phyloP scores from a whole-genome alignment of 2,888 invertebrate genomes.

The Spatulosminthurus flaviceps region DNA sequence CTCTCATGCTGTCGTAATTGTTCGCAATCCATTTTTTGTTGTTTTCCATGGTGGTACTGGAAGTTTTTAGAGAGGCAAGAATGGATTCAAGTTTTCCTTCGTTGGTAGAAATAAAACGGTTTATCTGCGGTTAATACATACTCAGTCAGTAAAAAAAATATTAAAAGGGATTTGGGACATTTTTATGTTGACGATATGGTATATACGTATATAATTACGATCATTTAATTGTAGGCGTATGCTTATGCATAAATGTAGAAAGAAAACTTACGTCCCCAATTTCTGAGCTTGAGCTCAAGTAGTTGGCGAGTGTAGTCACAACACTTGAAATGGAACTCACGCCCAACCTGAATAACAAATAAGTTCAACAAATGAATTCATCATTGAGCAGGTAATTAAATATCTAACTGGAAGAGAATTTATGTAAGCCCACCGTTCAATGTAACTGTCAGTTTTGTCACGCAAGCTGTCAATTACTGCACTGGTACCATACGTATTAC shows the following conservation, averaged over 20 bases:
- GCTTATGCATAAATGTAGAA: too few species aligned
- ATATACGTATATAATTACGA: too few species aligned
- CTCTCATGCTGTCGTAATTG: neutral
- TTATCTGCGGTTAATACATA: neutral
- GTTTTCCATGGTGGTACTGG: neutral
- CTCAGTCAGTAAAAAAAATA: too few species aligned
- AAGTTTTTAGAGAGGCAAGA: neutral
- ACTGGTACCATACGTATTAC: constrained; percentile 54
- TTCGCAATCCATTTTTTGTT: constrained; percentile 2
- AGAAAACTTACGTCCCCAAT: constrained; percentile 45
- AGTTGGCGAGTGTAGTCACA: constrained; percentile 48
- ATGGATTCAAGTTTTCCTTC: neutral
- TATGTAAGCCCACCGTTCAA: constrained; percentile 14
- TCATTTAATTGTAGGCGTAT: too few species aligned
- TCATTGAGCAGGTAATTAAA: too few species aligned
- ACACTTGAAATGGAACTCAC: neutral
- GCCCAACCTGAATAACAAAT: too few species aligned
- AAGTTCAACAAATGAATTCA: too few species aligned
- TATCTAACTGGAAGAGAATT: neutral
- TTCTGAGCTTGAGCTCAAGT: constrained; percentile 49
- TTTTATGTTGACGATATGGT: too few species aligned
- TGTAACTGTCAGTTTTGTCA: constrained; percentile 49
- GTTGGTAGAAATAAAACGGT: neutral
- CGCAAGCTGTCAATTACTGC: constrained; percentile 53
- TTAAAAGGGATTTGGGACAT: too few species aligned